These are phyloP conservation scores for Diplodus sargus DNA, from an alignment of 2,797 vertebrate genomes.

Conservation along the genomic window DNA sequence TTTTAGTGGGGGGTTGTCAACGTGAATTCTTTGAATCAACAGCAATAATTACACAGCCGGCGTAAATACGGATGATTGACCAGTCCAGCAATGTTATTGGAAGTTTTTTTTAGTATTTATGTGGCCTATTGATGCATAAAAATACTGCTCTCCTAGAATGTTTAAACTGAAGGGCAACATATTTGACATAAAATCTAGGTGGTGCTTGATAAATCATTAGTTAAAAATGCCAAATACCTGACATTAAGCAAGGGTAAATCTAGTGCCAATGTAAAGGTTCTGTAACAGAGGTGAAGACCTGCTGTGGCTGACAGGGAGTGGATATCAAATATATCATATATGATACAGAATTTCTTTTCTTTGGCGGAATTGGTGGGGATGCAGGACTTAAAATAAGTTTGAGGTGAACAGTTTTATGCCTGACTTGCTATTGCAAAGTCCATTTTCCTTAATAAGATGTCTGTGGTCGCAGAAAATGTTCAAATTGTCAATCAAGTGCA, in stretches of 20 bases:
- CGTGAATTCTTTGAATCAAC: background rate
- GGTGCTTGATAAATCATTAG: background rate
- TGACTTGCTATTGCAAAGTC: constrained; percentile 11
- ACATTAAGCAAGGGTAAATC: background rate
- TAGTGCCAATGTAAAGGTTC: background rate
- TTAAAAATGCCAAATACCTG: background rate
- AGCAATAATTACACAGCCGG: background rate
- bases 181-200: background rate
- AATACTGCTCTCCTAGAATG: background rate
- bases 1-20: background rate
- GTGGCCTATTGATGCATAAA: background rate
- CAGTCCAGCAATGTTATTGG: background rate
- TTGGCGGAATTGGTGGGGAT: background rate
- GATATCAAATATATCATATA: background rate
- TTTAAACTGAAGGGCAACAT: background rate
- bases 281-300: background rate
- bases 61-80: background rate
- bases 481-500: constrained; percentile 5
- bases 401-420: background rate
- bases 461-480: background rate
- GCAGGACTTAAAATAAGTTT: background rate
- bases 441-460: constrained; percentile 7
- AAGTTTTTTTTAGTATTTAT: background rate
- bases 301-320: background rate
- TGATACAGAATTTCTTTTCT: background rate